Evolutionary conservation across 2,797 vertebrate species (phyloP), one percentile per base, ranked within the genome.

Genomic region (Cryptoprocta ferox): DNA sequence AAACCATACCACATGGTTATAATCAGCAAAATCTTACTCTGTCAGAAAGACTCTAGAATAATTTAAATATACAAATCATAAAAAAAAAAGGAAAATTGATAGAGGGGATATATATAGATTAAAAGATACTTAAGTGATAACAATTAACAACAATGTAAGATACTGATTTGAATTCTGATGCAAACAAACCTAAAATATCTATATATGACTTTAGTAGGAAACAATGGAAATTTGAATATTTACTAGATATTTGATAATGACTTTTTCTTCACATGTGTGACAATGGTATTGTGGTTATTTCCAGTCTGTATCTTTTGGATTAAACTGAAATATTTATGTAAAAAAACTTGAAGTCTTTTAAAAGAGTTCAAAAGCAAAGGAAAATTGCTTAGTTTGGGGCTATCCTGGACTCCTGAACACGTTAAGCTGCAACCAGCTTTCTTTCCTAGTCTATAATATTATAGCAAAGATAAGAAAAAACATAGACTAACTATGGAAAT

Each of bases 111-210:
- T 19, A 50, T 24, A 89, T 12, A 76, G 30, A 85, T 71, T 71
- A 82, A 95, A 91, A 94, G n/a, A 73, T 53, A 89, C 6, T 37
- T 89, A 76, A 78, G 32, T 63, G n/a, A 84, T 7, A 92, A 45
- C 42, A 80, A 76, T 61, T 68, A 92, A 13, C 75, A 78, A 91
- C 35, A 96, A 81, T 24, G 16, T 50, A 37, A 91, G 28, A 32
- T 82, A 75, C 92, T 94, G 89, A 94, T 92, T 48, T 82, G 82
- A 76, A 93, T 78, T 24, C 42, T 63, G 73, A 97, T 59, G 89
- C 37, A 66, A 95, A 95, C 28, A 21, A 66, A 82, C 28, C 50
- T 78, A 63, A 89, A 76, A 75, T 76, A 95, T 14, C 65, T 75
- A 84, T 32, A 48, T 75, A 42, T 35, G 63, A 92, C 68, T 78